Evolutionary conservation across 2,888 invertebrate species (phyloP).

Genomic region (Leucophenga maculata): DNA sequence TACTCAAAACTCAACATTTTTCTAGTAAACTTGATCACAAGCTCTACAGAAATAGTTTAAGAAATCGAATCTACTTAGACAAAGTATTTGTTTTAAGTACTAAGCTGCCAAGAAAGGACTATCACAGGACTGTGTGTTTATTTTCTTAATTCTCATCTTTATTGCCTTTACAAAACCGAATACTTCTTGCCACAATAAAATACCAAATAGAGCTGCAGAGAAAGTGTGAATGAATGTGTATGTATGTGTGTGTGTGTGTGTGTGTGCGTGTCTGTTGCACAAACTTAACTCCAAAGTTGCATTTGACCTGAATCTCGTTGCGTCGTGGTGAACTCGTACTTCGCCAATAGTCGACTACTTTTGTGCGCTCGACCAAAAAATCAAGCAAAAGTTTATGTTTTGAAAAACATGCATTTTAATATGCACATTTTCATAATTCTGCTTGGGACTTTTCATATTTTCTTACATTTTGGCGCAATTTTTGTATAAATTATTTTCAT

Average conservation of each 20-base stretch:
- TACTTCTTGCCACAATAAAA: too few relatives aligned
- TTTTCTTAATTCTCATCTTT: too few relatives aligned
- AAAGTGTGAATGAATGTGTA: background rate
- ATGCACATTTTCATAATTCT: constrained; percentile 4
- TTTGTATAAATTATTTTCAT: background rate
- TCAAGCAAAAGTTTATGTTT: background rate
- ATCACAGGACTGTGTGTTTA: too few relatives aligned
- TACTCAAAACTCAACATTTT: too few relatives aligned
- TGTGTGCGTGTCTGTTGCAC: background rate
- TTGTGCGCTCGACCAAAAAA: background rate
- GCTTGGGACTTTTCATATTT: background rate
- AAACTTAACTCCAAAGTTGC: constrained; percentile 1
- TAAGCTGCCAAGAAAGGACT: too few relatives aligned
- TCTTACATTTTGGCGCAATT: background rate
- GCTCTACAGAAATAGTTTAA: too few relatives aligned
- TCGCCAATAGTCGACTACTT: background rate
- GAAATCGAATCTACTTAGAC: too few relatives aligned
- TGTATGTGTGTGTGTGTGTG: background rate
- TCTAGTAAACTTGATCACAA: too few relatives aligned
- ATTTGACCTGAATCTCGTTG: constrained; percentile 14
- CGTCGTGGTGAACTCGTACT: background rate
- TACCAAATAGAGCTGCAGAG: too few relatives aligned
- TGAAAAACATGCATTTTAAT: constrained; percentile 9
- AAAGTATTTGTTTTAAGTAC: too few relatives aligned
- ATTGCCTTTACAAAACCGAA: too few relatives aligned